Evolutionary conservation across 2,888 invertebrate genomes (phyloP).

Genomic region (Pseudococcus longispinus): DNA sequence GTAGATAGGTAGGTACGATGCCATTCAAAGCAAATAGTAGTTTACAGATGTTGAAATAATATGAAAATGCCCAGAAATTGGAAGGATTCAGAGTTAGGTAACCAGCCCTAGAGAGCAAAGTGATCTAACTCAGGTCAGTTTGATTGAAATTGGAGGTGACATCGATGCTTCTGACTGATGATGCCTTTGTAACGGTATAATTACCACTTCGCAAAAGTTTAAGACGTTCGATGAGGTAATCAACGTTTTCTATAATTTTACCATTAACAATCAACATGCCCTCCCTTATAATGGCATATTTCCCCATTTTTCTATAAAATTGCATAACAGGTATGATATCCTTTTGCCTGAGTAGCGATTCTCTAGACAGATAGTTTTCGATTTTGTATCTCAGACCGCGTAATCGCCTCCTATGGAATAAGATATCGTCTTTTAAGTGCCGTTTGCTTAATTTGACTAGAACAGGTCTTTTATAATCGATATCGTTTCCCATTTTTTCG

Average conservation of each 20-base stretch:
- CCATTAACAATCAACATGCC: slow-evolving; percentile 19
- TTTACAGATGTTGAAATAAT: too few relatives aligned
- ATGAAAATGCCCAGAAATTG: too few relatives aligned
- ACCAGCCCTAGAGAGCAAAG: too few relatives aligned
- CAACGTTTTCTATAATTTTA: slow-evolving; percentile 6
- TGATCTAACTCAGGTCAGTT: neutral
- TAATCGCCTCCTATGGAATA: neutral
- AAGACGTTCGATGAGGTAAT: neutral
- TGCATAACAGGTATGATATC: slow-evolving; percentile 10
- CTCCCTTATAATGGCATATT: slow-evolving; percentile 10
- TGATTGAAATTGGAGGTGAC: neutral
- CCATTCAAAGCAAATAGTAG: too few relatives aligned
- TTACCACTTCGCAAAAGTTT: neutral
- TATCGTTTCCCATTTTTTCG: slow-evolving; percentile 17
- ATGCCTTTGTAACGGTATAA: neutral
- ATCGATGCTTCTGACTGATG: neutral
- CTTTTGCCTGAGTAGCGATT: slow-evolving; percentile 3
- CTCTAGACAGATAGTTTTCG: slow-evolving; percentile 14
- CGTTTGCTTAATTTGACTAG: neutral
- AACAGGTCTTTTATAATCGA: neutral
- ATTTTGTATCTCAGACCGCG: slow-evolving; percentile 28
- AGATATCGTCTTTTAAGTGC: neutral
- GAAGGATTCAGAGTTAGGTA: too few relatives aligned
- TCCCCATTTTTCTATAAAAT: slow-evolving; percentile 23
- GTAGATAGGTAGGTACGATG: too few relatives aligned